Evolutionary conservation across 1,140 invertebrate genomes (phyloP).

Genomic region (Conopomorpha cramerella): DNA sequence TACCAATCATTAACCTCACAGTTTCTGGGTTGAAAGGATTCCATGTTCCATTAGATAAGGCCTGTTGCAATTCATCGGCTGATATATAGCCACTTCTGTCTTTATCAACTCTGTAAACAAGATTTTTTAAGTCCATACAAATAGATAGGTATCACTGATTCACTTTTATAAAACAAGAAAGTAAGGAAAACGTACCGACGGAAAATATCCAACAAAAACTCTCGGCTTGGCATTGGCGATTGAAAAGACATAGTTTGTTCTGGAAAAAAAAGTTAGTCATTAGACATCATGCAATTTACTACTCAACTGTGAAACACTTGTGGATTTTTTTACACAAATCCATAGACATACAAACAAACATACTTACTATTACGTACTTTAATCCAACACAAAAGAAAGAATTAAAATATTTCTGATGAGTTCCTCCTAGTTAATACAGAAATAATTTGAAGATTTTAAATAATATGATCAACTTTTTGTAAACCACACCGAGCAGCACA

Average conservation of each 20-base stretch:
- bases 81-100: conserved; percentile 92
- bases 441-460: too few relatives aligned
- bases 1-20: conserved; percentile 92
- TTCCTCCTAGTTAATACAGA: too few relatives aligned
- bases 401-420: too few relatives aligned
- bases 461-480: too few relatives aligned
- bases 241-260: conserved; percentile 62
- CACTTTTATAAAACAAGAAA: background rate
- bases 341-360: too few relatives aligned
- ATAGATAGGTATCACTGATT: conserved; percentile 2
- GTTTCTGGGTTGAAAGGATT: conserved; percentile 98
- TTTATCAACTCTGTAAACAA: conserved; percentile 80
- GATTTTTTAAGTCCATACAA: conserved; percentile 6
- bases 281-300: too few relatives aligned
- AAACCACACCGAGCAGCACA: too few relatives aligned
- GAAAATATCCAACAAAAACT: conserved; percentile 82
- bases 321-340: too few relatives aligned
- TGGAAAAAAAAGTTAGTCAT: too few relatives aligned
- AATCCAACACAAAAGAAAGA: too few relatives aligned
- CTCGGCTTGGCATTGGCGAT: conserved; percentile 71
- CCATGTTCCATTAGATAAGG: conserved; percentile 97
- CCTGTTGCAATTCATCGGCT: conserved; percentile 87
- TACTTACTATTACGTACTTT: too few relatives aligned
- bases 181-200: conserved; percentile 64
- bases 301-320: too few relatives aligned